Evolutionary conservation across 2,888 invertebrate species (phyloP).

Genomic region (Yponomeuta plumbellus): DNA sequence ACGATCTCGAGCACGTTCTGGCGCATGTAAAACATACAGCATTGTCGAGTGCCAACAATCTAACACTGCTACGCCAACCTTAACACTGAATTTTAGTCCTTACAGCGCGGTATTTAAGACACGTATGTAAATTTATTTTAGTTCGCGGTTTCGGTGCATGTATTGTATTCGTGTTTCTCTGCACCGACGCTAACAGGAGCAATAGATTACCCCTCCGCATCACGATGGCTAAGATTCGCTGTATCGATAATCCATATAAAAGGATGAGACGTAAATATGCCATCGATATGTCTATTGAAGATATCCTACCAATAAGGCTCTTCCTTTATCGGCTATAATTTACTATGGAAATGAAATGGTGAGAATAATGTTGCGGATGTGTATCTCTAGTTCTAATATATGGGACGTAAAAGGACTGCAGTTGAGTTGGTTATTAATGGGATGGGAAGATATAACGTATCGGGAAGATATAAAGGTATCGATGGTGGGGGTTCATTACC

Average conservation of each 20-base stretch:
- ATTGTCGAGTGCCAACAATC: not conserved
- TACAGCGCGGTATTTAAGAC: not conserved
- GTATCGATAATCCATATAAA: not conserved
- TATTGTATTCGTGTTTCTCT: not conserved
- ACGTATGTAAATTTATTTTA: not conserved
- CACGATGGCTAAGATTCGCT: not conserved
- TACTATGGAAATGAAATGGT: not conserved
- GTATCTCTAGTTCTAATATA: not conserved
- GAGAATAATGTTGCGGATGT: not conserved
- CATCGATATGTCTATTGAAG: not conserved
- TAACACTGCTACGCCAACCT: not conserved
- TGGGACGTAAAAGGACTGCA: not conserved
- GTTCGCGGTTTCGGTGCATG: not conserved
- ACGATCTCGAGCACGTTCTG: conserved; percentile 16
- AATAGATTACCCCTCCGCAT: not conserved
- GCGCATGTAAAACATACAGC: conserved; percentile 10
- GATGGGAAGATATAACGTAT: not conserved
- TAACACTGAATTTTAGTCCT: not conserved
- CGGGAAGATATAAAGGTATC: not conserved
- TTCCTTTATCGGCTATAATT: not conserved
- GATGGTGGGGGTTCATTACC: conserved; percentile 36
- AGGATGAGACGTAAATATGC: not conserved
- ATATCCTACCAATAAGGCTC: not conserved
- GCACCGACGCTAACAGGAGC: not conserved
- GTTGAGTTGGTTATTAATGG: not conserved